Base-by-base conservation (phyloP, 2,888 invertebrate genomes). In the Acanthopleura granulata region DNA sequence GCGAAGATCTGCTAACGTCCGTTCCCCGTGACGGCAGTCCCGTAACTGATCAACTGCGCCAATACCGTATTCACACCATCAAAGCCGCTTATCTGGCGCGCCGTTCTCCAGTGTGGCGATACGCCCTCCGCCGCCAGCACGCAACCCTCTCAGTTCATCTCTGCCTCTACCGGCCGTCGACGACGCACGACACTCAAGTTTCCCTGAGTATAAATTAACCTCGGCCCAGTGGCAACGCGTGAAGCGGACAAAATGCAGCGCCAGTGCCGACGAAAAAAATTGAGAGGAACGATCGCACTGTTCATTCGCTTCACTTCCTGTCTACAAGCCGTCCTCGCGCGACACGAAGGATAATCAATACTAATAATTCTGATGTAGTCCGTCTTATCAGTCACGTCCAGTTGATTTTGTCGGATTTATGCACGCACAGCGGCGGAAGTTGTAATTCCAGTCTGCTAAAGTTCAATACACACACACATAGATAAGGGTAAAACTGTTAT, bases 371-470 rank as follows among this genome's bases (percentile, higher is more conserved):
- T 66, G 57, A 66, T 66, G 66, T 27, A 66, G 25, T 27, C 22
- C 29, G 66, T 66, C 29, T 27, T 66, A 66, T 66, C 66, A 27
- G 66, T 66, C 66, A 66, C 66, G 66, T 66, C 66, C 66, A 66
- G 22, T 66, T 66, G 66, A 66, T 27, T 66, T 66, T 22, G 66
- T 66, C 22, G 29, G 29, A 22, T 66, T 66, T 27, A 66, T 66
- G 66, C 66, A 66, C 66, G 66, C 66, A 66, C 66, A 66, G 66
- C 66, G 6, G 25, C 66, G 66, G 66, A 66, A 66, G 66, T 66
- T 66, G 66, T 66, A 66, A 66, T 27, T 66, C 29, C 66, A 66
- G 27, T 66, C 22, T 66, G 66, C 27, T 66, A 66, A 66, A 66
- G 66, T 27, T 66, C 66, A 66, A 66, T 66, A 27, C 27, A 66